phyloP scores from a whole-genome alignment of 2,888 invertebrate species.

The Aleiodes leptofemur region DNA sequence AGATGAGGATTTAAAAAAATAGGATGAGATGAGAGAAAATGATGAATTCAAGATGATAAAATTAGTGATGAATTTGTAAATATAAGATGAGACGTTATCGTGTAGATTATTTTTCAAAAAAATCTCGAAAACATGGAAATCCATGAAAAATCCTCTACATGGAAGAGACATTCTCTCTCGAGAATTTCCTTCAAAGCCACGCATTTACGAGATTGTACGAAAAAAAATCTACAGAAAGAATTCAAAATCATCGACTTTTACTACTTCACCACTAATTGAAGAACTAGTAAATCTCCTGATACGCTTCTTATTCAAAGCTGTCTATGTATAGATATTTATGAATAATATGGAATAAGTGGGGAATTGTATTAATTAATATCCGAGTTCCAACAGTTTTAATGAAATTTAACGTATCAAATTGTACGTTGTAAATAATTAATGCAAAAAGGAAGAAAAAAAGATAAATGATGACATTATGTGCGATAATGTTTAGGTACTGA shows the following conservation, averaged over 20 bases:
- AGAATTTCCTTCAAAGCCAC: no score
- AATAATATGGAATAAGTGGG: slow-evolving; percentile 50
- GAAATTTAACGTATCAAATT: slow-evolving; percentile 2
- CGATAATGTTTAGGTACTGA: slow-evolving; percentile 39
- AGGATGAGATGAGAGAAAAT: not conserved
- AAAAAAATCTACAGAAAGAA: not conserved
- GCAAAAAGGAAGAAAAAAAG: not conserved
- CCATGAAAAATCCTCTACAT: no score
- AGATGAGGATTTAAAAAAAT: slow-evolving; percentile 8
- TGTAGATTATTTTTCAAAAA: not conserved
- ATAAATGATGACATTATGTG: slow-evolving; percentile 16
- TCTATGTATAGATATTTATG: slow-evolving; percentile 43
- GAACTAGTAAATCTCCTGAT: slow-evolving; percentile 13
- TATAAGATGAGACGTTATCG: not conserved
- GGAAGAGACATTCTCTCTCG: no score
- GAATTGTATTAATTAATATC: slow-evolving; percentile 50
- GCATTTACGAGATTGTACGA: no score
- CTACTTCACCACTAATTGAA: not conserved
- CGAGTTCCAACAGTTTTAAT: slow-evolving; percentile 61
- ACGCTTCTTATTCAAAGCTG: slow-evolving; percentile 39
- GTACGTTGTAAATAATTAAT: slow-evolving; percentile 62
- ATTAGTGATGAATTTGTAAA: not conserved
- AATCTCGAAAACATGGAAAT: not conserved
- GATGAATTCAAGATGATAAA: not conserved
- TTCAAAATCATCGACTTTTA: not conserved